Percentiles rank a stretch among this genome's conserved stretches.
These are phyloP conservation scores for Rhizoglyphus robini DNA, from an alignment of 1,140 invertebrate genomes.

Conservation along the genomic window DNA sequence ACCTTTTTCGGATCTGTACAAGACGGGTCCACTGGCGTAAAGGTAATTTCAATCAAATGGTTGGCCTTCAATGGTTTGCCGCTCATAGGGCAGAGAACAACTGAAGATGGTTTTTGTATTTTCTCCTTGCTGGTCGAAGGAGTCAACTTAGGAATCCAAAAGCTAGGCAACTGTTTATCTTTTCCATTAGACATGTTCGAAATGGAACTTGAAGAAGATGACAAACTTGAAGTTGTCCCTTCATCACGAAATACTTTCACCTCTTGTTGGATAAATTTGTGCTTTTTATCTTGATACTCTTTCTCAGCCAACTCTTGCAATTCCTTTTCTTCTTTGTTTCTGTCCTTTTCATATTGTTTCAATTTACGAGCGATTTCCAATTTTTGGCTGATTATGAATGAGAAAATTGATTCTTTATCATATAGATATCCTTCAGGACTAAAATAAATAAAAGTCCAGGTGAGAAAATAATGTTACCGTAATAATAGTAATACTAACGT, in stretches of 20 bases:
- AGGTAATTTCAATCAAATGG: conserved; percentile 84
- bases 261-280: conserved; percentile 58
- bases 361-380: conserved; percentile 73
- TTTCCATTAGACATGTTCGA: conserved; percentile 58
- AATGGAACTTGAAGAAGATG: conserved; percentile 31
- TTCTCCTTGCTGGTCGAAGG: conserved; percentile 58
- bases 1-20: conserved; percentile 40
- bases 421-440: conserved; percentile 85
- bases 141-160: conserved; percentile 93
- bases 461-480: not conserved
- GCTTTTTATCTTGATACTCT: conserved; percentile 52
- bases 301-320: conserved; percentile 40
- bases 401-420: conserved; percentile 91
- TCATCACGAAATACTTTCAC: conserved; percentile 31
- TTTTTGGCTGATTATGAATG: conserved; percentile 91
- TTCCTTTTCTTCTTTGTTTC: conserved; percentile 46
- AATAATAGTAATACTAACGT: conserved; percentile 44
- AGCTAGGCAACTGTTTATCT: conserved; percentile 72
- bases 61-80: conserved; percentile 75
- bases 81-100: conserved; percentile 86
- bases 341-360: conserved; percentile 85
- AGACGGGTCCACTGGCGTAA: conserved; percentile 61
- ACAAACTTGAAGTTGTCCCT: conserved; percentile 31
- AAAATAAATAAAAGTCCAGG: conserved; percentile 20
- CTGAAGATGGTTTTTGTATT: conserved; percentile 71